Evolutionary conservation across 2,113 vertebrate species (phyloP), one percentile per base, ranked within the genome.

Genomic region (Mastomys natalensis): DNA sequence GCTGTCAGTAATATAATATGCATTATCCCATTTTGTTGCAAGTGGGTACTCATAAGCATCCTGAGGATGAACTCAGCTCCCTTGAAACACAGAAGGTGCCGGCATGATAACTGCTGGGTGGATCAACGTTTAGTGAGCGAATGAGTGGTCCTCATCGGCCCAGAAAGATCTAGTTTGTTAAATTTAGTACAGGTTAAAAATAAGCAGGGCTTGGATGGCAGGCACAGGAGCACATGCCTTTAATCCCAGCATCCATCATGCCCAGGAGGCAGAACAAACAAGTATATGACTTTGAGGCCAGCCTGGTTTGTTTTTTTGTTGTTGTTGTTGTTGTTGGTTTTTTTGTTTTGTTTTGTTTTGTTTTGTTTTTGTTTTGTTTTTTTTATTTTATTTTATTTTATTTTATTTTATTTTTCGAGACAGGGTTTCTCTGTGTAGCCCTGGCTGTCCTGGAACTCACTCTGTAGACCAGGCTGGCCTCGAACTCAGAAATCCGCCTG

Each of bases 1-100:
- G 40, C 21, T 22, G 43, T 55, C 34, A 40, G 22, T 55, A 55
- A 7, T 84, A 80, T 45, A 70, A 45, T 80, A 51, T 87, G 26
- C 40, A 29, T 86, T 66, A 40, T 91, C 10, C 34, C n/a, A 31
- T 31, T 88, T 89, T 80, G 55, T 92, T 45, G 26, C 53, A 62
- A 24, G 80, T 45, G 2, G 62, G 43, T 93, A n/a, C 80, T 80
- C 73, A 26, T 31, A 3, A 72, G 31, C 53, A 85, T 93, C 80
- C 80, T 45, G 10, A 87, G 87, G 80, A 84, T 93, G 55, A 93
- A 89, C 43, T n/a, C 45, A 81, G n/a, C 72, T 94, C 24, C 60
- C 74, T 60, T 26, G 73, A 24, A 91, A 93, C 29, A 64, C n/a
- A 86, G 29, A 53, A 72, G 8, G 37, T 90, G 43, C 7, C 45